These are phyloP conservation scores for Takifugu flavidus DNA, from an alignment of 2,113 vertebrate genomes.

Conservation along the genomic window DNA sequence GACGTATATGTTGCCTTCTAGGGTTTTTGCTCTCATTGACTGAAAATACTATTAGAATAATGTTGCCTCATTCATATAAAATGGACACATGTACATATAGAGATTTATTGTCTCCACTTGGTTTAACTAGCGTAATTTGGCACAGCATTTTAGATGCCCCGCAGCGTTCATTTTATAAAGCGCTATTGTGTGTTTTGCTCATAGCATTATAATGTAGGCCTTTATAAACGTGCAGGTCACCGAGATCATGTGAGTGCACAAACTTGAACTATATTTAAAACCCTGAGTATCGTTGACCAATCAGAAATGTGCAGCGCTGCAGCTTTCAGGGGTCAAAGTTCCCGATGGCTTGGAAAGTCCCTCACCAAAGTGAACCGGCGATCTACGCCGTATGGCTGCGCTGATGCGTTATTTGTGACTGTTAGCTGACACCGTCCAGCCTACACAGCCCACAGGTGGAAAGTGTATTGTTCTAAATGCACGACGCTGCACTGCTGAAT, in stretches of 20 bases:
- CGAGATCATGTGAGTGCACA: background rate
- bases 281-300: background rate
- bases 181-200: background rate
- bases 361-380: too few species aligned
- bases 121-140: background rate
- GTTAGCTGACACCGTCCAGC: too few species aligned
- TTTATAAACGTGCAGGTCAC: background rate
- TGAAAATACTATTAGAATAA: too few species aligned
- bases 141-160: background rate
- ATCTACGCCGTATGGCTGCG: too few species aligned
- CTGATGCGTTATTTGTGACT: too few species aligned
- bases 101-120: background rate
- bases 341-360: background rate
- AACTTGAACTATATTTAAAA: background rate
- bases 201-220: background rate
- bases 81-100: background rate
- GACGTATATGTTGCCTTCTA: too few species aligned
- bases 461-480: too few species aligned
- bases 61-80: background rate
- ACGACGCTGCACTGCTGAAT: too few species aligned
- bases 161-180: background rate
- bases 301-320: background rate
- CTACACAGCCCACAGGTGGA: too few species aligned
- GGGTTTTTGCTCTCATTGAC: too few species aligned
- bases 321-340: background rate